A percentile compares a stretch with the other conserved stretches of the same genome.
Conservation (phyloP, 2,797 vertebrate genomes). For the Rhinoraja longicauda region DNA sequence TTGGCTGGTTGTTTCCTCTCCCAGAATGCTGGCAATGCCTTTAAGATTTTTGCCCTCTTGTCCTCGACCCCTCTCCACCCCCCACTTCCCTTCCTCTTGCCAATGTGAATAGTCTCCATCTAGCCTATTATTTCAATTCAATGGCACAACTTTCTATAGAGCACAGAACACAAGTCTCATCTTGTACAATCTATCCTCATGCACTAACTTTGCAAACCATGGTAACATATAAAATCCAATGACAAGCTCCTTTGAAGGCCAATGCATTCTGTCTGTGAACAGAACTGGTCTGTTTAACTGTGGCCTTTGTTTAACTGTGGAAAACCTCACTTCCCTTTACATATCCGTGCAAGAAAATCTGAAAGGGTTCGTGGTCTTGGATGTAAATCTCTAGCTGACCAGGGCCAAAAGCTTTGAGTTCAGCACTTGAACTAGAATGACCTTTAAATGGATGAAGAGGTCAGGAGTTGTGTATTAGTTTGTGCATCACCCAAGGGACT, state of each 20-base stretch:
- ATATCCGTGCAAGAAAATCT: not conserved
- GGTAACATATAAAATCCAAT: not conserved
- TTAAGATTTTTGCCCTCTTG: not conserved
- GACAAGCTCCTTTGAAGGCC: no score
- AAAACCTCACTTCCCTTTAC: not conserved
- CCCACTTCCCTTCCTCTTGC: no score
- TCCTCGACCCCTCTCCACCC: no score
- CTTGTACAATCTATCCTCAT: not conserved
- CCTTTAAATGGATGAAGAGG: not conserved
- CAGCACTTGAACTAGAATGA: not conserved
- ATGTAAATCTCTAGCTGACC: not conserved
- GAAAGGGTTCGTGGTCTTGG: not conserved
- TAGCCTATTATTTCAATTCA: not conserved
- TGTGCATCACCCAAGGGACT: not conserved
- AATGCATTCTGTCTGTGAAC: not conserved
- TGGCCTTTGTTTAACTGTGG: not conserved
- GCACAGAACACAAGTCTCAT: not conserved
- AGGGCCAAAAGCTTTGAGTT: not conserved
- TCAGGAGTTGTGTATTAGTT: not conserved
- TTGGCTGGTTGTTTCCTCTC: not conserved
- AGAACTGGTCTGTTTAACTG: not conserved
- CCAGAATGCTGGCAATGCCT: not conserved
- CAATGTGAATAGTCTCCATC: not conserved
- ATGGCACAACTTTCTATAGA: no score
- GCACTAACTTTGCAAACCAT: not conserved